Evolutionary conservation across 2,797 vertebrate genomes (phyloP).

Genomic region (Platalea minor): DNA sequence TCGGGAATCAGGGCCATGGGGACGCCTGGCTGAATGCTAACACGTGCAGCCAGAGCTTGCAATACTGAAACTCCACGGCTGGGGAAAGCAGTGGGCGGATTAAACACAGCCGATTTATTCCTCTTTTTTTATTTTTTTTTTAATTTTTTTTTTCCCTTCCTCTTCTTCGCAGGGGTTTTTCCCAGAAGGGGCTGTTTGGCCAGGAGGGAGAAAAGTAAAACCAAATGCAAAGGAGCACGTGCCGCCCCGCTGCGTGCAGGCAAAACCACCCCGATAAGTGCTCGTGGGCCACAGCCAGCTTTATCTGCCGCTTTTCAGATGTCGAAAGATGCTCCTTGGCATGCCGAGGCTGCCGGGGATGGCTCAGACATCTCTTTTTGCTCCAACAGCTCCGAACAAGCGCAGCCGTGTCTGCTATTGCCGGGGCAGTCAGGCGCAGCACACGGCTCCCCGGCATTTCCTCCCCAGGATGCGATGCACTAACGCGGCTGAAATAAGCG

Average conservation of each 20-base stretch:
- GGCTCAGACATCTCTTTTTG: fast-evolving
- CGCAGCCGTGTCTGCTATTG: fast-evolving
- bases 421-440: neutral
- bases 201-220: neutral
- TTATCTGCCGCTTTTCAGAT: neutral
- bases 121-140: neutral
- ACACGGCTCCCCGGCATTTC: neutral
- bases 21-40: neutral
- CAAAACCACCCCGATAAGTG: neutral
- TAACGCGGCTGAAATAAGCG: neutral
- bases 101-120: neutral
- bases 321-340: neutral
- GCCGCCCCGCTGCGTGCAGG: fast-evolving
- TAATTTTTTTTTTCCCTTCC: too few species aligned
- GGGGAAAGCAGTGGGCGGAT: neutral
- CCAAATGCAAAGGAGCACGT: neutral
- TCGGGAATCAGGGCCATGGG: fast-evolving
- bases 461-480: neutral
- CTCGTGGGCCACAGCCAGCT: neutral
- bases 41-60: neutral
- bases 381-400: neutral
- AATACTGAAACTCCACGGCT: neutral
- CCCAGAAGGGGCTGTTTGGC: neutral
- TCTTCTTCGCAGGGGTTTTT: neutral
- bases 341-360: neutral